Evolutionary conservation across 1,140 invertebrate genomes (phyloP), one percentile per base, ranked within the genome.

Genomic region (Scaptomyza montana): DNA sequence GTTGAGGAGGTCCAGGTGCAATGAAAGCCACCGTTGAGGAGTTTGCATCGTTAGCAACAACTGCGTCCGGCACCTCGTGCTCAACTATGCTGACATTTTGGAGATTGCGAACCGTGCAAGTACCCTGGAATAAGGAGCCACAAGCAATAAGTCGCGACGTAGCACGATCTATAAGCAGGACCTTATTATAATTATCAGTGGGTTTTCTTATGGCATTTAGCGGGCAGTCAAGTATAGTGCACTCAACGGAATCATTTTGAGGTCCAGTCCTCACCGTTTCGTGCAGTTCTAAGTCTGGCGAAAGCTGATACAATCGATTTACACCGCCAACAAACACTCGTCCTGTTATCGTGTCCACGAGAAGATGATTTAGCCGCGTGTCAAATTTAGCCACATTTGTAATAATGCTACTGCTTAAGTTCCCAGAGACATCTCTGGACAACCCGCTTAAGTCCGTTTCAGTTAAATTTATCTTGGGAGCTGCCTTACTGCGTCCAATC

Each of bases 11-110:
- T 0, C 98, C 98, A 0, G 97, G 97, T 0, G 98, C 98, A 75
- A 99, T 98, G 92, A 99, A 99, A 33, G 97, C 98, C 33, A 99
- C 97, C 5, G 98, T 99, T 0, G 98, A 98, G 0, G 98, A 28
- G 95, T 97, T 33, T 94, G 87, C 96, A 93, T 98, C 98, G 92
- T 99, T 99, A 0, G 98, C 97, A 5, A 98, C 98, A 4, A 99
- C 97, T 3, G 98, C 96, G 91, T 97, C 97, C 51, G 95, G 95
- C 2, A 97, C 95, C 81, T 96, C 95, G 72, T 95, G 94, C 46
- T 95, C 93, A 39, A 95, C 94, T 89, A 96, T 95, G 21, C 96
- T 96, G 72, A 99, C 98, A 93, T 99, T 98, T 90, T 97, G 95
- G 55, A 98, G 92, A 91, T 96, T 96, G 30, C 97, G 94, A 41